These are phyloP conservation scores for Arrhopalites spinosus DNA, from an alignment of 2,888 invertebrate genomes.

Conservation along the genomic window DNA sequence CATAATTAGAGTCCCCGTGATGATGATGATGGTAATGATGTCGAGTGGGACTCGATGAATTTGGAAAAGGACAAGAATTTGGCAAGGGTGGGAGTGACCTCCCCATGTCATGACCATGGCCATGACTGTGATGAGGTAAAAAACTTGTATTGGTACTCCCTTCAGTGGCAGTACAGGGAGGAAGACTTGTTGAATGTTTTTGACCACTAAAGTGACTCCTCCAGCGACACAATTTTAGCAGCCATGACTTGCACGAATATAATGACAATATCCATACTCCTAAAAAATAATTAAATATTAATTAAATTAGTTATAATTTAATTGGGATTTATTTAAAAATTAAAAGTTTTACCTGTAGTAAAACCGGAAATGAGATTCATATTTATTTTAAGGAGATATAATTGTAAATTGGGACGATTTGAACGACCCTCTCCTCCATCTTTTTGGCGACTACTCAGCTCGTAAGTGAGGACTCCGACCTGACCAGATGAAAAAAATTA, in stretches of 20 bases:
- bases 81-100: slow-evolving; percentile 3
- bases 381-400: slow-evolving; percentile 52
- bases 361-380: slow-evolving; percentile 55
- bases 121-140: neutral
- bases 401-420: slow-evolving; percentile 49
- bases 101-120: neutral
- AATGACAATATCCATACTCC: slow-evolving; percentile 55
- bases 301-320: neutral
- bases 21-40: slow-evolving; percentile 37
- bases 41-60: neutral
- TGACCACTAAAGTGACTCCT: neutral
- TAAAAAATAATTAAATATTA: slow-evolving; percentile 31
- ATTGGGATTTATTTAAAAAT: neutral
- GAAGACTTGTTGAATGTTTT: neutral
- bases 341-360: slow-evolving; percentile 48
- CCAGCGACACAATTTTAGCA: neutral
- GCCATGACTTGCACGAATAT: slow-evolving; percentile 50
- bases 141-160: neutral
- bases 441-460: slow-evolving; percentile 44
- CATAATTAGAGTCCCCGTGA: neutral
- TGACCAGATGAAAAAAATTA: slow-evolving; percentile 9
- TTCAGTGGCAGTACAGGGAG: neutral
- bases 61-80: neutral
- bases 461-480: slow-evolving; percentile 51
- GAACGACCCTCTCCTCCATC: slow-evolving; percentile 39